Evolutionary conservation across 2,113 vertebrate genomes (phyloP).

Genomic region (Semnornis frantzii): DNA sequence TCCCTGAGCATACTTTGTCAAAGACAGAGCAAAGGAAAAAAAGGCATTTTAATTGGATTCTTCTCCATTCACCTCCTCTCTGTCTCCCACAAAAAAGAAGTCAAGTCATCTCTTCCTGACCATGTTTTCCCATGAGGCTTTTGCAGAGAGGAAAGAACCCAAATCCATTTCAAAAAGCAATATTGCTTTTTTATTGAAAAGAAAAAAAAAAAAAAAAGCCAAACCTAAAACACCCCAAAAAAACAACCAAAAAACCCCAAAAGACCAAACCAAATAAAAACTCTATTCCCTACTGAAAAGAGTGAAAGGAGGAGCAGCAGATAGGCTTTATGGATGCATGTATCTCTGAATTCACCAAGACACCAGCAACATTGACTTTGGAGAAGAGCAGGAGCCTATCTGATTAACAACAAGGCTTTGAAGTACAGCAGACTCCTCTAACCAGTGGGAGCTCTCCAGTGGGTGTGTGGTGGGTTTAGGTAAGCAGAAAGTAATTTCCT

Average conservation of each 20-base stretch:
- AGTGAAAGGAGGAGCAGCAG: neutral
- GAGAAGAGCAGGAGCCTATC: neutral
- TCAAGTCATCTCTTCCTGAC: conserved; percentile 10
- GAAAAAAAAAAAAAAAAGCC: neutral
- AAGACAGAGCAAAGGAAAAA: conserved; percentile 44
- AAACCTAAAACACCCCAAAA: too few species aligned
- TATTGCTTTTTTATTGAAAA: conserved; percentile 7
- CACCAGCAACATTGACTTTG: neutral
- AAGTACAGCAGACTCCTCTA: neutral
- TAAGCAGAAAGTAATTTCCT: neutral
- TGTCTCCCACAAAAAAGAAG: conserved; percentile 16
- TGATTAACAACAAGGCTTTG: neutral
- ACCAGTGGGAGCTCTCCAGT: neutral
- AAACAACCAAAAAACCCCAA: neutral
- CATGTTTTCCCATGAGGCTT: conserved; percentile 20
- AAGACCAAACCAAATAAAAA: too few species aligned
- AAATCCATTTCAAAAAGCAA: conserved; percentile 19
- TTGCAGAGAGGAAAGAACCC: neutral
- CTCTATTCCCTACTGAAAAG: conserved; percentile 19
- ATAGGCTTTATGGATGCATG: neutral
- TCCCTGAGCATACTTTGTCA: neutral
- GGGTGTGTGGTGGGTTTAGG: neutral
- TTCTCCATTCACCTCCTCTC: neutral
- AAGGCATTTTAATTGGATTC: conserved; percentile 50
- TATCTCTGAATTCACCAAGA: neutral